Conservation (phyloP, 2,888 invertebrate genomes). For the Amiota mariae region DNA sequence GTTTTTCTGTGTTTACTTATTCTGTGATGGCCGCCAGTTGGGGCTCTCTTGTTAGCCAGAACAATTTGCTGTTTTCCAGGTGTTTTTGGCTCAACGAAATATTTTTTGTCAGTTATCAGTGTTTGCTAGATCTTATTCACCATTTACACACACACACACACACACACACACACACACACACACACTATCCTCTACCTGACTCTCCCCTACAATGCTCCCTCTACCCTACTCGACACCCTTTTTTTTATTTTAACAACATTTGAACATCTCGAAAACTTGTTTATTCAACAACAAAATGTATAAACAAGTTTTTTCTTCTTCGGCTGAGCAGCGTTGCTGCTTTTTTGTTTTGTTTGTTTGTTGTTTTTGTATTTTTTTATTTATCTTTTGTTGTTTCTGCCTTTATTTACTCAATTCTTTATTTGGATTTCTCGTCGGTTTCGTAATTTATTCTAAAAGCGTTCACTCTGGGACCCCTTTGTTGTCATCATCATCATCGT, state of each 20-base stretch:
- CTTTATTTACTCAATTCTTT: slow-evolving; percentile 45
- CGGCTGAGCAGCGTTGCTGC: neutral
- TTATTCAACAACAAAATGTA: slow-evolving; percentile 61
- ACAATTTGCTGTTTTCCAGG: no score
- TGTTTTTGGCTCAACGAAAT: no score
- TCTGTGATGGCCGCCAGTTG: no score
- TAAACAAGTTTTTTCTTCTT: slow-evolving; percentile 58
- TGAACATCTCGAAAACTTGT: slow-evolving; percentile 66
- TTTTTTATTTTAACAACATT: slow-evolving; percentile 47
- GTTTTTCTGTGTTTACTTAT: no score
- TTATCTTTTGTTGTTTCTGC: slow-evolving; percentile 35
- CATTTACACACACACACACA: no score
- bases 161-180: neutral
- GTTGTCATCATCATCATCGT: no score
- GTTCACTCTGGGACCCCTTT: slow-evolving; percentile 44
- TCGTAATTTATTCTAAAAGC: slow-evolving; percentile 68
- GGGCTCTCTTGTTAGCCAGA: no score
- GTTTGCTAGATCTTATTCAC: no score
- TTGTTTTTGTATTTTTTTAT: slow-evolving; percentile 23
- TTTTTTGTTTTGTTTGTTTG: slow-evolving; percentile 9
- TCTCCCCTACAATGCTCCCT: slow-evolving; percentile 35
- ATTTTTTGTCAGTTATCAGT: no score
- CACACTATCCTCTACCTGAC: slow-evolving; percentile 25
- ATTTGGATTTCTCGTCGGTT: slow-evolving; percentile 46
- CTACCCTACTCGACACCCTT: slow-evolving; percentile 32